phyloP scores from a whole-genome alignment of 2,888 invertebrate genomes.

The Druceiella hillmani region DNA sequence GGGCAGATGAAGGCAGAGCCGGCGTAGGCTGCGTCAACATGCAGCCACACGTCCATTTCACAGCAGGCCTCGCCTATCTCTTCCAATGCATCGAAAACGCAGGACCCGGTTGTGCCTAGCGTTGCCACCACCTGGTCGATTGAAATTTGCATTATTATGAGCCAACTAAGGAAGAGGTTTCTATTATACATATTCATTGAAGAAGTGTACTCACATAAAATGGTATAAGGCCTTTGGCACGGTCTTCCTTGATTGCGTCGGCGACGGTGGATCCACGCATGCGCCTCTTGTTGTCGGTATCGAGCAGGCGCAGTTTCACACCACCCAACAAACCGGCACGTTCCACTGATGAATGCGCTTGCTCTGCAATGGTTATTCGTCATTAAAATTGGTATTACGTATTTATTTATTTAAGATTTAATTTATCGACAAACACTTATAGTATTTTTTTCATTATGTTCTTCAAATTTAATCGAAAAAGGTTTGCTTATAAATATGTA shows the following conservation, averaged over 20 bases:
- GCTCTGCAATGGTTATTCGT: too few relatives aligned
- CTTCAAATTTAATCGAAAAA: too few relatives aligned
- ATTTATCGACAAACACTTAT: too few relatives aligned
- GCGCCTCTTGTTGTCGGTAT: conserved; percentile 64
- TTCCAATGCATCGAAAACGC: conserved; percentile 85
- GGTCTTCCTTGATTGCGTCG: conserved; percentile 78
- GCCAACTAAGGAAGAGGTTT: conserved; percentile 3
- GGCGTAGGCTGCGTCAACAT: conserved; percentile 96
- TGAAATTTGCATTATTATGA: background rate
- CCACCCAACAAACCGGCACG: conserved; percentile 86
- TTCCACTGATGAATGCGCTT: conserved; percentile 93
- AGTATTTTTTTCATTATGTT: too few relatives aligned
- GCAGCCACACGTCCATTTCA: conserved; percentile 78
- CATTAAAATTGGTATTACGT: too few relatives aligned
- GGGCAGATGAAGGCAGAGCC: conserved; percentile 96
- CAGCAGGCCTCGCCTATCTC: conserved; percentile 90
- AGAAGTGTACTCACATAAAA: conserved; percentile 73
- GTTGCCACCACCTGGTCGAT: conserved; percentile 76
- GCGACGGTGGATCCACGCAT: conserved; percentile 71
- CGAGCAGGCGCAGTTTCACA: conserved; percentile 69
- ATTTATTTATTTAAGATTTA: too few relatives aligned
- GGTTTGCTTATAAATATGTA: too few relatives aligned
- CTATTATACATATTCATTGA: background rate
- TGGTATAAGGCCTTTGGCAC: conserved; percentile 85
- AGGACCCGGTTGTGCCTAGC: conserved; percentile 93